phyloP scores from a whole-genome alignment of 1,140 invertebrate genomes.

The Charaxes varanes region DNA sequence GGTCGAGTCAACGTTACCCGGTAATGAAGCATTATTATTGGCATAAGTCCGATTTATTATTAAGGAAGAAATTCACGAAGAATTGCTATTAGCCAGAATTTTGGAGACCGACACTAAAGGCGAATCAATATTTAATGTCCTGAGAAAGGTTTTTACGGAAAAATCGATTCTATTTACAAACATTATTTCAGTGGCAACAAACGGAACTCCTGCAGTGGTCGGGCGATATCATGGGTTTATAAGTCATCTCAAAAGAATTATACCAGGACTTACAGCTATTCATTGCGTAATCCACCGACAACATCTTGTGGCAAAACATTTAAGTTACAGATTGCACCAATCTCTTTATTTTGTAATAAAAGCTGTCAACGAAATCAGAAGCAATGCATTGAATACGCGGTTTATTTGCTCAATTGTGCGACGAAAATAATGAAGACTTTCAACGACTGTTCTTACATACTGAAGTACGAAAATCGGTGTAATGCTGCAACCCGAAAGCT shows the following conservation, averaged over 20 bases:
- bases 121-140: constrained; percentile 51
- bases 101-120: constrained; percentile 52
- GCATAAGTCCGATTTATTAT: constrained; percentile 48
- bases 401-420: too few relatives aligned
- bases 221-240: constrained; percentile 14
- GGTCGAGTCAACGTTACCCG: constrained; percentile 55
- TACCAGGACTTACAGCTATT: constrained; percentile 6
- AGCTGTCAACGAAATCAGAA: constrained; percentile 13
- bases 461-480: too few relatives aligned
- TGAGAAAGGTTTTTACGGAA: constrained; percentile 32
- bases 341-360: constrained; percentile 23
- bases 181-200: constrained; percentile 18
- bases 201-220: constrained; percentile 17
- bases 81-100: constrained; percentile 48
- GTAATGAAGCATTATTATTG: constrained; percentile 58
- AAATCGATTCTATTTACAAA: constrained; percentile 28
- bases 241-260: constrained; percentile 12
- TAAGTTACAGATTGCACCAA: constrained; percentile 7
- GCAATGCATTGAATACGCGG: constrained; percentile 5
- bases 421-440: too few relatives aligned
- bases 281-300: constrained; percentile 15
- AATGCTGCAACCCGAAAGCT: too few relatives aligned
- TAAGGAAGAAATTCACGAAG: constrained; percentile 33
- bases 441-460: too few relatives aligned
- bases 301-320: constrained; percentile 12